Base-by-base conservation (phyloP, 2,113 vertebrate genomes). In the Piprites chloris region DNA sequence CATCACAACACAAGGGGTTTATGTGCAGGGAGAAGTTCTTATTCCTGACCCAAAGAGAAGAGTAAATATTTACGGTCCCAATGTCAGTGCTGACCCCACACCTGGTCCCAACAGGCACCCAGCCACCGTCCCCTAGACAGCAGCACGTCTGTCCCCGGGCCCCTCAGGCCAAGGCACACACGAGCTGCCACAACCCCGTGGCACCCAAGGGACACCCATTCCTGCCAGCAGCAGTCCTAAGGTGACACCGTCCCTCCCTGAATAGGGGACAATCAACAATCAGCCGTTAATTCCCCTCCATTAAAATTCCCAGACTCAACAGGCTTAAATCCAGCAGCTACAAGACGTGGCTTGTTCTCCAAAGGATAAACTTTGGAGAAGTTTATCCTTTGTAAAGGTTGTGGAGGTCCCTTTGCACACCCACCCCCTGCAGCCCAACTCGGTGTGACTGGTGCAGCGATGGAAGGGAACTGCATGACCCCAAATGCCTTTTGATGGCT, bases 401-500 rank as follows among this genome's bases (percentile, higher is more conserved):
- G 33, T 1, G 12, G n/a, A 62, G 58, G 69, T 42, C 47, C 42
- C 61, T 72, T 8, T 28, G 56, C 74, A 72, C 58, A 67, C 14
- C 62, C 69, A 73, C 4, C 39, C 52, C 67, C 33, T 3, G 4
- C 50, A 61, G 61, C 5, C 1, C 0, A 4, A 32, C 26, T 35
- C 22, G 7, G 21, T 3, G 16, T 6, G 14, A 37, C 23, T 0
- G 0, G 17, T 17, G 55, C n/a, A 1, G 50, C 0, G 0, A 10
- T 6, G 44, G 47, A 26, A 5, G 30, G 30, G 47, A 75, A 56
- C 1, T 22, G 61, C 73, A 50, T 30, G 69, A 67, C 61, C 39
- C 62, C 3, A 0, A 37, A 0, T 0, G 0, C 5, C 0, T 22
- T 72, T 12, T 7, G 0, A 44, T 9, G 67, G 14, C 67, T 85